Base-by-base conservation (phyloP, 2,113 vertebrate species). In the Gymnorhina tibicen region DNA sequence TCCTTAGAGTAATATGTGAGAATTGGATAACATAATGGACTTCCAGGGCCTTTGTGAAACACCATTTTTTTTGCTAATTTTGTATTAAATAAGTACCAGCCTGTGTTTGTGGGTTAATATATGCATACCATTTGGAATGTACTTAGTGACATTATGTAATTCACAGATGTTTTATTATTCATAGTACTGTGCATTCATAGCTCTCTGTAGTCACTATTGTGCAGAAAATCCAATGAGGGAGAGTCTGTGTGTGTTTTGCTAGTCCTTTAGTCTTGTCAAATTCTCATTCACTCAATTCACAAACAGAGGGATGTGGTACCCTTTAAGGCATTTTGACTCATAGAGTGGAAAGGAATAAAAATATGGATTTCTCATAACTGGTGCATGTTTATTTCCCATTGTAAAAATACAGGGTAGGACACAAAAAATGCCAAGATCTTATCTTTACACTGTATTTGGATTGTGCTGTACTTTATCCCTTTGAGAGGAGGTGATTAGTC, bases 91-190 rank as follows among this genome's bases (percentile, higher is more conserved):
- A 86, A 96, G 94, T 96, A 89, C 69, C 82, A 95, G 95, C 42
- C 79, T 97, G 77, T 95, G 94, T 95, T 58, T 87, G 81, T 83
- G 81, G 91, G 85, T 92, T 97, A 97, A 96, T 97, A 42, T 95
- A 97, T 97, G 93, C 89, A 96, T 94, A 91, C 78, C 84, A 92
- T 87, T 97, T 96, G 74, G 91, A 96, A 91, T 13, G 37, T 90
- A 91, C 86, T 97, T 95, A 83, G 77, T 73, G 81, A 91, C 92
- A 92, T 97, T 95, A 94, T 97, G 87, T 90, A 95, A 97, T 95
- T 95, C 96, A 97, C 90, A 97, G 95, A 97, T 97, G 96, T 93
- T 97, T 97, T 95, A 87, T 96, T 97, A 92, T 97, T 94, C 87
- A 91, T 85, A 91, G 44, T 92, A 93, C 79, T 90, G 78, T 97